Base-by-base conservation (phyloP, 2,888 invertebrate genomes). In the Siphlonurus alternatus region DNA sequence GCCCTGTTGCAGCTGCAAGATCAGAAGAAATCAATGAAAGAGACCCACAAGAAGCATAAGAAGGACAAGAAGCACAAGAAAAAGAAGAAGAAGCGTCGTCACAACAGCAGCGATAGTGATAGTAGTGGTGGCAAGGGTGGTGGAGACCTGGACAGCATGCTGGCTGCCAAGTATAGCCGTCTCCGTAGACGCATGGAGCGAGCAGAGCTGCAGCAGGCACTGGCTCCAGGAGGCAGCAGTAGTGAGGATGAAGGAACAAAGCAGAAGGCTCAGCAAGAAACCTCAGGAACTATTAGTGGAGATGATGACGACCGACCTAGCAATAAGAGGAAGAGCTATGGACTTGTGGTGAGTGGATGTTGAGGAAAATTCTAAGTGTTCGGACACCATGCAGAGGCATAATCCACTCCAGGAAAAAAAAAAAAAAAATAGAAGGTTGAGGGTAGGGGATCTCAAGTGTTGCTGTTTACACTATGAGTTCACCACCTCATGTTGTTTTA, bases 91-190 rank as follows among this genome's bases (percentile, higher is more conserved):
- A 75, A 75, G 68, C 76, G 38, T 20, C 68, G 68, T 54, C 73
- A 74, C 25, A 70, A 71, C 64, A 71, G 73, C 67, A 67, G 66
- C 53, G 77, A 77, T 62, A n/a, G n/a, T n/a, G n/a, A n/a, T n/a
- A n/a, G n/a, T n/a, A n/a, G n/a, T n/a, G n/a, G n/a, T n/a, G n/a
- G n/a, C n/a, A n/a, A n/a, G n/a, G n/a, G n/a, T n/a, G n/a, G n/a
- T n/a, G 73, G 74, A 65, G 80, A 83, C 70, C 76, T 90, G 20
- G 88, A 89, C 73, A 79, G 81, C 67, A 79, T 86, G 69, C 76
- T 91, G 63, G 84, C 86, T 69, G 83, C 82, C 67, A 88, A 87
- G 72, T 83, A 86, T 66, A 86, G 82, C 72, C 83, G 85, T 67
- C 75, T 89, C 0, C 82, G 83, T 72, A 79, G 79, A 67, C 75